Percentiles rank a stretch among this genome's conserved stretches.
Evolutionary conservation across 2,113 vertebrate species (phyloP).

Genomic region (Micromys minutus): DNA sequence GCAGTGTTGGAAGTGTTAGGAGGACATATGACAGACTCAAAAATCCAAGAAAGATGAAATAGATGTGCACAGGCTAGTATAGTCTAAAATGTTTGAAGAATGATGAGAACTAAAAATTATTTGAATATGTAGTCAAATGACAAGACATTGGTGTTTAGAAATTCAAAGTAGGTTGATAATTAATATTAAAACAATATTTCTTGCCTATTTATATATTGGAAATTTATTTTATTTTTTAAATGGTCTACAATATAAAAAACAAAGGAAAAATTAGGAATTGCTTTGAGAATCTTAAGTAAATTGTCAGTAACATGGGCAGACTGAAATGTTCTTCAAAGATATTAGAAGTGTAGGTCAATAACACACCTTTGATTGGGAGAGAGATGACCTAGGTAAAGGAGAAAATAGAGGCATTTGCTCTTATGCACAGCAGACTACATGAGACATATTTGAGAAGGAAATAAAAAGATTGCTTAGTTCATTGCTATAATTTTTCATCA

Average conservation of each 20-base stretch:
- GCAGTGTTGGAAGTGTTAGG: background rate
- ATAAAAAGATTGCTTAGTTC: constrained; percentile 40
- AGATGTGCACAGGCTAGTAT: background rate
- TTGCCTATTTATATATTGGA: background rate
- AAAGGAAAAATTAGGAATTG: background rate
- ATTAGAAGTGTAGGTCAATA: background rate
- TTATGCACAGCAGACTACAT: background rate
- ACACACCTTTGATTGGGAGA: constrained; percentile 7
- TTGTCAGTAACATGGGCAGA: background rate
- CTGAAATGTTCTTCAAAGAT: background rate
- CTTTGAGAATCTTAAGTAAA: background rate
- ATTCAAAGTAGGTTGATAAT: background rate
- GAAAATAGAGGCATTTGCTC: background rate
- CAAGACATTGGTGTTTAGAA: constrained; percentile 29
- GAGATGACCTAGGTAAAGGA: background rate
- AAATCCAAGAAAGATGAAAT: background rate
- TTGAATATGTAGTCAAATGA: background rate
- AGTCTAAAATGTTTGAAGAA: background rate
- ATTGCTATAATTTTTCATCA: background rate
- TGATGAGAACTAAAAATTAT: background rate
- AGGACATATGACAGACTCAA: background rate
- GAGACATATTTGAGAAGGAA: constrained; percentile 24
- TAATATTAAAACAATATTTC: background rate
- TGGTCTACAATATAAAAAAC: background rate
- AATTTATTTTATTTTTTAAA: constrained; percentile 24